phyloP scores from a whole-genome alignment of 2,113 vertebrate species.

The Podarcis cretensis region DNA sequence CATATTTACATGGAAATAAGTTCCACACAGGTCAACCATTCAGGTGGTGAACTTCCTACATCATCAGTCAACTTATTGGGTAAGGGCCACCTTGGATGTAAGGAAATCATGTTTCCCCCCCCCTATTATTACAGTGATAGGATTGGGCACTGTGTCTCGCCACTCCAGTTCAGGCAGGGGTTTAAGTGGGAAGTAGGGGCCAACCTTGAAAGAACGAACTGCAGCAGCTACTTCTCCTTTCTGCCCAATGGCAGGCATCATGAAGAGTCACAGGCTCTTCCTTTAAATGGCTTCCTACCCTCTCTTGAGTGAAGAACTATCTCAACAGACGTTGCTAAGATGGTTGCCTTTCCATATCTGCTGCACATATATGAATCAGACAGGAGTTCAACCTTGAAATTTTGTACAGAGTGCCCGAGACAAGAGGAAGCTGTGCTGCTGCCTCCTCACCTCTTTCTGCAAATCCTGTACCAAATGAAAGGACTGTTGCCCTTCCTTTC shows the following conservation, averaged over 20 bases:
- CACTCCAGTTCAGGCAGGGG: background rate
- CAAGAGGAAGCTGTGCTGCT: background rate
- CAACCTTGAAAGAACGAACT: no score
- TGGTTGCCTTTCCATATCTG: background rate
- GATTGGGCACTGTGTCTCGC: background rate
- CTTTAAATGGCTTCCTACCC: background rate
- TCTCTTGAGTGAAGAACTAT: background rate
- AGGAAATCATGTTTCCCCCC: background rate
- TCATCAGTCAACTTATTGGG: background rate
- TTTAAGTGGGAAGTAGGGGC: background rate
- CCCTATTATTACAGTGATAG: background rate
- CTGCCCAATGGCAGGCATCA: background rate
- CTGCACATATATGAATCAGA: background rate
- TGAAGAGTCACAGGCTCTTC: background rate
- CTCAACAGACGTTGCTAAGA: background rate
- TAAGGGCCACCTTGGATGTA: background rate
- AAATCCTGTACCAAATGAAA: background rate
- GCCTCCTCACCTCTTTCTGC: background rate
- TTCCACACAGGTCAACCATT: background rate
- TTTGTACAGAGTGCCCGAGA: background rate
- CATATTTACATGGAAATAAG: background rate
- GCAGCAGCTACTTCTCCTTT: background rate
- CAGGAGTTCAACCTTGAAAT: background rate
- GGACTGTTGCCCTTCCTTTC: background rate
- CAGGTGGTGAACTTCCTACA: background rate